Base-by-base conservation (phyloP, 2,888 invertebrate genomes). In the Trypoxylon attenuatum region DNA sequence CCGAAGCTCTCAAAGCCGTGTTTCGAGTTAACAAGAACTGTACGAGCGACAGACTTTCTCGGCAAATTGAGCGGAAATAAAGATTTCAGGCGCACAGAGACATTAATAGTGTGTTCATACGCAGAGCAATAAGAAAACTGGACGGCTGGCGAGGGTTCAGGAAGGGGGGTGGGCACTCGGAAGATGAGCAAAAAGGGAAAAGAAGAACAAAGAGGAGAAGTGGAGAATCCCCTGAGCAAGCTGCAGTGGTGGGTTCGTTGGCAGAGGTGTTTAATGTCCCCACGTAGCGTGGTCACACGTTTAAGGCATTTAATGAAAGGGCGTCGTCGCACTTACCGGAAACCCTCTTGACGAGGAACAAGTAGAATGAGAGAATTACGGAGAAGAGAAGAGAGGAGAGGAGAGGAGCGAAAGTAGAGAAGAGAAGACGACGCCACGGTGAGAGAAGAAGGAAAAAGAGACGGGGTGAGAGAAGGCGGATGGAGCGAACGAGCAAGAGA, bases 301-400 rank as follows among this genome's bases (percentile, higher is more conserved):
- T 80, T 64, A 55, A 69, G 65, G 62, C 71, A 59, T 56, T 81
- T 79, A 82, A 80, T 80, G 79, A 79, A 78, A 79, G 76, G 78
- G 71, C 75, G 76, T 76, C 63, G 77, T 66, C 72, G 69, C 70
- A 61, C 69, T 78, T 72, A 73, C 71, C 73, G 55, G 66, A 61
- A 65, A 56, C 59, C 57, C 71, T 71, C 58, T 67, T 61, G 51
- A 52, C 27, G 51, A 52, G 54, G 52, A 55, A 38, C 63, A 61
- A 59, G 50, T 46, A 69, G 55, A 49, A 58, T 55, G 51, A 55
- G 27, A 27, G 54, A 52, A 68, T 70, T 61, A 57, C 68, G 68
- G 60, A 38, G 50, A 57, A 49, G 46, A 54, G 38, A 46, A 62
- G 47, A 45, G 33, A 67, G 43, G 41, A 49, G 39, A 42, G n/a